Conservation (phyloP, 2,888 invertebrate species). For the Scaeva pyrastri region DNA sequence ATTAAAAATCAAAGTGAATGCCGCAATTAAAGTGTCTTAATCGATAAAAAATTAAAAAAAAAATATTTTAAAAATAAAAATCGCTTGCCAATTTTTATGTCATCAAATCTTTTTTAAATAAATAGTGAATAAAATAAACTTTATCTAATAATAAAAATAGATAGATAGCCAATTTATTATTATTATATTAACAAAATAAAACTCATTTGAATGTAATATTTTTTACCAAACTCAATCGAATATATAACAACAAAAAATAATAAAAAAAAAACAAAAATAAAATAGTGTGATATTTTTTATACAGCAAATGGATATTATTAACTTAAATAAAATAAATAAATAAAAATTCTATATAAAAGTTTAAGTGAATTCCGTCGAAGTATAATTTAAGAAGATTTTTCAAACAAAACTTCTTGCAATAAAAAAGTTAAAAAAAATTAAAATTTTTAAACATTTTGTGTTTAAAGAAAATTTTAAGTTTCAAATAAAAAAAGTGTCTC, state of each 20-base stretch:
- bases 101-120: slow-evolving; percentile 19
- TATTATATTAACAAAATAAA: slow-evolving; percentile 15
- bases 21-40: slow-evolving; percentile 75
- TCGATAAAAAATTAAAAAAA: slow-evolving; percentile 30
- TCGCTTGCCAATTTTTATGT: slow-evolving; percentile 64
- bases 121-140: slow-evolving; percentile 9
- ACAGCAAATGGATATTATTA: slow-evolving; percentile 72
- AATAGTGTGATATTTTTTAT: slow-evolving; percentile 75
- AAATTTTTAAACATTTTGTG: slow-evolving; percentile 9
- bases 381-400: slow-evolving; percentile 3
- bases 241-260: slow-evolving; percentile 25
- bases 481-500: not conserved
- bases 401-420: not conserved
- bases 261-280: slow-evolving; percentile 9
- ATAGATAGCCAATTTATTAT: slow-evolving; percentile 54
- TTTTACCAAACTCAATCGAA: slow-evolving; percentile 47
- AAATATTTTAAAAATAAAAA: slow-evolving; percentile 36
- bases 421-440: not conserved
- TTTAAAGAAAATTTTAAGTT: not conserved
- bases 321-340: slow-evolving; percentile 18
- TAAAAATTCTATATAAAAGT: not conserved
- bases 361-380: slow-evolving; percentile 49
- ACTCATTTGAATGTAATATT: slow-evolving; percentile 37
- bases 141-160: slow-evolving; percentile 25
- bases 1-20: slow-evolving; percentile 65